Percentiles rank a stretch among this genome's conserved stretches.
Evolutionary conservation across 2,888 invertebrate species (phyloP).

Genomic region (Thera obeliscata): DNA sequence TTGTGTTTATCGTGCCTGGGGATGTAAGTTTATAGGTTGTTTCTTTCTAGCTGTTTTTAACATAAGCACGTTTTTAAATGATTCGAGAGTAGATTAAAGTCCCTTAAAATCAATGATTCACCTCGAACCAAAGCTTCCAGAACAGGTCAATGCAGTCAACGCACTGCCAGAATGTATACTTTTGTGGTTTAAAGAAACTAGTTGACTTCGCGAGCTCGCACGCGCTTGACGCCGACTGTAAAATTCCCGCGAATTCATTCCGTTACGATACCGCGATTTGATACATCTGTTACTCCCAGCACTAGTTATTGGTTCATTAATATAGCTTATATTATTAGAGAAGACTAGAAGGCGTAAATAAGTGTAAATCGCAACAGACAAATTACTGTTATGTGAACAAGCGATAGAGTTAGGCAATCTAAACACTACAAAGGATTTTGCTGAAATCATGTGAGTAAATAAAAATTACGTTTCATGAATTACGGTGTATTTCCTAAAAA

Average conservation of each 20-base stretch:
- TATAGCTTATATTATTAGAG: neutral
- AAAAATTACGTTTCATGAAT: neutral
- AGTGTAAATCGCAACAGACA: neutral
- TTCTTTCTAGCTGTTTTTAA: neutral
- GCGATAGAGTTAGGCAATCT: neutral
- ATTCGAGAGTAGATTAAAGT: no score
- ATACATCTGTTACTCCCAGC: constrained; percentile 1
- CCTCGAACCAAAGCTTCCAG: neutral
- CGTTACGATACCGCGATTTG: constrained; percentile 7
- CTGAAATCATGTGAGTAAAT: constrained; percentile 14
- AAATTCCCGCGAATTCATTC: constrained; percentile 11
- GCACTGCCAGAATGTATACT: neutral
- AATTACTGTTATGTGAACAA: constrained; percentile 9
- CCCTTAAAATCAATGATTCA: neutral
- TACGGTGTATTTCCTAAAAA: neutral
- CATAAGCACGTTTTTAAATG: neutral
- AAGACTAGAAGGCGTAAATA: neutral
- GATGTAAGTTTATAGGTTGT: no score
- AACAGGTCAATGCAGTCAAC: constrained; percentile 24
- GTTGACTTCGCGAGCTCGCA: constrained; percentile 19
- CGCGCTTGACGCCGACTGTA: constrained; percentile 14
- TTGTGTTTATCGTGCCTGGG: no score
- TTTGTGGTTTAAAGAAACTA: constrained; percentile 12
- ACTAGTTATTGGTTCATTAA: constrained; percentile 3
- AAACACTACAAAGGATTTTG: constrained; percentile 6